Percentiles rank a stretch among this genome's conserved stretches.
Evolutionary conservation across 2,888 invertebrate genomes (phyloP).

Genomic region (Osmoderma eremita): DNA sequence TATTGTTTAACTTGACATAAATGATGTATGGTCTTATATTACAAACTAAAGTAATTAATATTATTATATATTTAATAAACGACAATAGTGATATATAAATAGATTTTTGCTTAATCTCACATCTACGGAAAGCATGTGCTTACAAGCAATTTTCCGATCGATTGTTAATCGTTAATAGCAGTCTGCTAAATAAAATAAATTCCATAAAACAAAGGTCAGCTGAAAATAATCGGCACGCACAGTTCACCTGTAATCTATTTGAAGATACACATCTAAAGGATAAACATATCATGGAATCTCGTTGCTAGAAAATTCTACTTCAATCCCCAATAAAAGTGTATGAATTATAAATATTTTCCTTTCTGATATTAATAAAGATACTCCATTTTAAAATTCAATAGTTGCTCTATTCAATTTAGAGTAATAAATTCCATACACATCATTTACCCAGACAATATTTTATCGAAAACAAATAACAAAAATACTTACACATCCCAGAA

Average conservation of each 20-base stretch:
- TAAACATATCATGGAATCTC: neutral
- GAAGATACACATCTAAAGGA: slow-evolving; percentile 15
- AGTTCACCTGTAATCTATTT: slow-evolving; percentile 8
- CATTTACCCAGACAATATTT: neutral
- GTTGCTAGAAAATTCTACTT: too few relatives aligned
- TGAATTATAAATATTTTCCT: neutral
- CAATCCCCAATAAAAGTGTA: neutral
- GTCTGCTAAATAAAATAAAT: too few relatives aligned
- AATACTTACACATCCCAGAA: slow-evolving; percentile 44
- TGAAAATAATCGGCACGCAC: neutral
- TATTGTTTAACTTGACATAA: too few relatives aligned
- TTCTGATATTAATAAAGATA: neutral
- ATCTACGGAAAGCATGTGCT: slow-evolving; percentile 5
- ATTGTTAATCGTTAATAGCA: slow-evolving; percentile 1
- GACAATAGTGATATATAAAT: too few relatives aligned
- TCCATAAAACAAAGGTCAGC: slow-evolving; percentile 1
- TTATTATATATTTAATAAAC: too few relatives aligned
- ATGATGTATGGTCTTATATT: too few relatives aligned
- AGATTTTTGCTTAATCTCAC: too few relatives aligned
- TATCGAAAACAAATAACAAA: neutral
- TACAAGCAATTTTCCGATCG: slow-evolving; percentile 8
- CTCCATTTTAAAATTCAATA: too few relatives aligned
- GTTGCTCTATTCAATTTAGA: neutral
- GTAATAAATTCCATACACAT: neutral
- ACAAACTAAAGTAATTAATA: too few relatives aligned